A percentile compares a stretch with the other conserved stretches of the same genome.
phyloP scores from a whole-genome alignment of 2,888 invertebrate species.

The Hemistola chrysoprasaria region DNA sequence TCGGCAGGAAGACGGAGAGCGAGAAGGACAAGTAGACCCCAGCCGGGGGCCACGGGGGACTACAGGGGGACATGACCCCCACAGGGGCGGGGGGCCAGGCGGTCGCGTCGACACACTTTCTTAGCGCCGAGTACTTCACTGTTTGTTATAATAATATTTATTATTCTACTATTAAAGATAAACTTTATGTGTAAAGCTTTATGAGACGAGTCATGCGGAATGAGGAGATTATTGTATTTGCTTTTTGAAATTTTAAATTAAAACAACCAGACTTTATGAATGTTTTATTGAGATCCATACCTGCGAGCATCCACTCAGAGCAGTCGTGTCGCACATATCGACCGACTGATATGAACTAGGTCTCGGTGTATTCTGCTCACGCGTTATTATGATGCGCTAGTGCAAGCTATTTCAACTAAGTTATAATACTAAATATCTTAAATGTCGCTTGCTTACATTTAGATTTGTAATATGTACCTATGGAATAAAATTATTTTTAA shows the following conservation, averaged over 20 bases:
- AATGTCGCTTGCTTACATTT: no score
- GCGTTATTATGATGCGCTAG: no score
- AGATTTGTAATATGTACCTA: no score
- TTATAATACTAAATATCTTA: no score
- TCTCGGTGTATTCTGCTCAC: no score
- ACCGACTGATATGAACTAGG: no score
- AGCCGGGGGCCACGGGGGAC: slow-evolving; percentile 63
- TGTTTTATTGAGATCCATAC: slow-evolving; percentile 30
- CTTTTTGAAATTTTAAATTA: slow-evolving; percentile 83
- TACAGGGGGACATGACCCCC: slow-evolving; percentile 38
- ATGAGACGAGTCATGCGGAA: slow-evolving; percentile 79
- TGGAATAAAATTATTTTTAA: no score
- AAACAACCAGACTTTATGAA: slow-evolving; percentile 73
- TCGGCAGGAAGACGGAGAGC: slow-evolving; percentile 92
- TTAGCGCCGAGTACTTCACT: slow-evolving; percentile 65
- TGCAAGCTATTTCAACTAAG: no score
- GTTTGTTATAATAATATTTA: slow-evolving; percentile 77
- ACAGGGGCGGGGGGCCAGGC: slow-evolving; percentile 34
- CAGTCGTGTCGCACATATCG: no score
- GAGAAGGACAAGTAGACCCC: slow-evolving; percentile 91
- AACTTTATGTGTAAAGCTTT: slow-evolving; percentile 80
- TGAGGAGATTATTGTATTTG: slow-evolving; percentile 81
- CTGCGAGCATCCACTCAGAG: no score
- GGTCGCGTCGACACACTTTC: slow-evolving; percentile 73
- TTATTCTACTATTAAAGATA: slow-evolving; percentile 71